phyloP scores from a whole-genome alignment of 2,113 vertebrate genomes.

The Vidua macroura region DNA sequence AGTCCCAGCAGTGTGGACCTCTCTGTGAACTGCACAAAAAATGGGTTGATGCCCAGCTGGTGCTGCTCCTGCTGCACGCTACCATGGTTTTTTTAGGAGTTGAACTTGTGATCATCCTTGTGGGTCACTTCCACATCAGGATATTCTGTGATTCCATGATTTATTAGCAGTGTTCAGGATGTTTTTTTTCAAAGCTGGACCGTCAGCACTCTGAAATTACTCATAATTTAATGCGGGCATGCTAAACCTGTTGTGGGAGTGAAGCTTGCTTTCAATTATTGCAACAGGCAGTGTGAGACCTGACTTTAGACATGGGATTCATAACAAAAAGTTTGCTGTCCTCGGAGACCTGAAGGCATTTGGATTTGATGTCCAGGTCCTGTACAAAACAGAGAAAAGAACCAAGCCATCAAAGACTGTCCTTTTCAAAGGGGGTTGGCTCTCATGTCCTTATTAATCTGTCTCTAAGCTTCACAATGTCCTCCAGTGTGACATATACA shows the following conservation, averaged over 20 bases:
- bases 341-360: background rate
- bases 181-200: background rate
- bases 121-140: background rate
- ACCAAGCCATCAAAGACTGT: background rate
- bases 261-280: background rate
- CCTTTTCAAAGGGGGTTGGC: background rate
- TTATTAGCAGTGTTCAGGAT: background rate
- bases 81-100: background rate
- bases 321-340: rapidly evolving
- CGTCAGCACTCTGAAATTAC: background rate
- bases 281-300: background rate
- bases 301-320: background rate
- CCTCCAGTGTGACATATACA: background rate
- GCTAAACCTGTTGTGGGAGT: background rate
- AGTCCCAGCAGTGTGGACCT: background rate
- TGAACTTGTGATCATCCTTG: background rate
- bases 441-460: background rate
- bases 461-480: background rate
- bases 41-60: background rate
- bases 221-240: background rate
- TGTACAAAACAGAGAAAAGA: background rate
- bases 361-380: background rate
- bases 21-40: background rate
- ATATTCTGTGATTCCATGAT: background rate
- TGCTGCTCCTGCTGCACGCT: background rate